These are phyloP conservation scores for Aegypius monachus DNA, from an alignment of 2,113 vertebrate species.

Conservation along the genomic window DNA sequence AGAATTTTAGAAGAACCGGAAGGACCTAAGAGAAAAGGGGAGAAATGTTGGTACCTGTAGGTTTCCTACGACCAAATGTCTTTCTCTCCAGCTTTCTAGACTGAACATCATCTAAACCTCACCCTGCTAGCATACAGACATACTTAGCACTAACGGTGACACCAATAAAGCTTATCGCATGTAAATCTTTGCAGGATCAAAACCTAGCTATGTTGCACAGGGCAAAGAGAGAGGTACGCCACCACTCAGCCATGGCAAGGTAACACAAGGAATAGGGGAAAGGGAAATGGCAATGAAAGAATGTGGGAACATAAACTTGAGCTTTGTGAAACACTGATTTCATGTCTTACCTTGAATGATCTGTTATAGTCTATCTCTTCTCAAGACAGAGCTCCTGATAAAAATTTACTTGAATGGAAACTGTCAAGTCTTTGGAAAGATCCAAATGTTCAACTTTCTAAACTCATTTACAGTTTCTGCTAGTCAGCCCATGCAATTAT, in stretches of 20 bases:
- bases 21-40: not conserved
- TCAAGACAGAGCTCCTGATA: slow-evolving; percentile 72
- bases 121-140: not conserved
- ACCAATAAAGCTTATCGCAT: not conserved
- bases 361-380: slow-evolving; percentile 65
- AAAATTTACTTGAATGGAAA: slow-evolving; percentile 71
- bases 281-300: slow-evolving; percentile 2
- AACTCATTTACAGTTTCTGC: not conserved
- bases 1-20: not conserved
- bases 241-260: slow-evolving; percentile 35
- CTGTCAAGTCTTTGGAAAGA: slow-evolving; percentile 51
- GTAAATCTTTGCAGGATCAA: not conserved
- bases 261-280: slow-evolving; percentile 47
- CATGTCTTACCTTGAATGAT: slow-evolving; percentile 73
- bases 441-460: not conserved
- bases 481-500: not conserved
- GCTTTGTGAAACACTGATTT: slow-evolving; percentile 12
- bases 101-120: not conserved
- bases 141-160: not conserved
- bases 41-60: not conserved
- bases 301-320: slow-evolving; percentile 23
- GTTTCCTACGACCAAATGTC: not conserved
- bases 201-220: not conserved
- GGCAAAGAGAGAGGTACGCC: not conserved
- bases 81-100: not conserved